Conservation (phyloP, 53 echinoderm and acorn worm species). For the Holothuria scabra region DNA sequence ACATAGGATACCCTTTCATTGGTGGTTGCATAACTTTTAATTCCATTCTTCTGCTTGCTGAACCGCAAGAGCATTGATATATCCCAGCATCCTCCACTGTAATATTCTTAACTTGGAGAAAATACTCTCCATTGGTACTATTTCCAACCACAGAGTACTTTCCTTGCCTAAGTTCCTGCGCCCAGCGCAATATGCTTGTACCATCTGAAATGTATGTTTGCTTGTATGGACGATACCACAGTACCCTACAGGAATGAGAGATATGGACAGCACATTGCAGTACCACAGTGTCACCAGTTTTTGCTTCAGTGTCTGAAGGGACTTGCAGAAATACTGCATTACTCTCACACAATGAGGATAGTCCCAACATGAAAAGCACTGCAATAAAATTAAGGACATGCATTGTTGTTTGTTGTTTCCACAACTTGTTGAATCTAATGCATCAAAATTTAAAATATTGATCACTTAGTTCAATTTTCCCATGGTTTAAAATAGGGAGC, state of each 20-base stretch:
- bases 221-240: slow-evolving; percentile 75
- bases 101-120: slow-evolving; percentile 62
- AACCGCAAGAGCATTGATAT: slow-evolving; percentile 79
- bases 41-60: slow-evolving; percentile 7
- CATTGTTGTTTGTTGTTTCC: too few species aligned
- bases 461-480: too few species aligned
- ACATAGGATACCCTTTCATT: slow-evolving; percentile 65
- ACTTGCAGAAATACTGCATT: background rate
- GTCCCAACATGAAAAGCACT: too few species aligned
- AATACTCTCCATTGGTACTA: slow-evolving; percentile 62
- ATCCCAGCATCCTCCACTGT: slow-evolving; percentile 63
- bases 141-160: slow-evolving; percentile 72
- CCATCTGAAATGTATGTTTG: slow-evolving; percentile 67
- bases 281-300: slow-evolving; percentile 52
- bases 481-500: too few species aligned
- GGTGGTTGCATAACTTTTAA: slow-evolving; percentile 64
- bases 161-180: slow-evolving; percentile 6
- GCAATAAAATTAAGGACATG: too few species aligned
- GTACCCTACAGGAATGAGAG: slow-evolving; percentile 53
- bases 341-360: too few species aligned
- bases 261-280: slow-evolving; percentile 60
- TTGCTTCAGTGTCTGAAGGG: slow-evolving; percentile 39
- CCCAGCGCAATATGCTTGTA: slow-evolving; percentile 18
- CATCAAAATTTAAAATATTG: too few species aligned
- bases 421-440: too few species aligned